A percentile compares a stretch with the other conserved stretches of the same genome.
phyloP scores from a whole-genome alignment of 2,888 invertebrate genomes.

The Platycheirus rosarum region DNA sequence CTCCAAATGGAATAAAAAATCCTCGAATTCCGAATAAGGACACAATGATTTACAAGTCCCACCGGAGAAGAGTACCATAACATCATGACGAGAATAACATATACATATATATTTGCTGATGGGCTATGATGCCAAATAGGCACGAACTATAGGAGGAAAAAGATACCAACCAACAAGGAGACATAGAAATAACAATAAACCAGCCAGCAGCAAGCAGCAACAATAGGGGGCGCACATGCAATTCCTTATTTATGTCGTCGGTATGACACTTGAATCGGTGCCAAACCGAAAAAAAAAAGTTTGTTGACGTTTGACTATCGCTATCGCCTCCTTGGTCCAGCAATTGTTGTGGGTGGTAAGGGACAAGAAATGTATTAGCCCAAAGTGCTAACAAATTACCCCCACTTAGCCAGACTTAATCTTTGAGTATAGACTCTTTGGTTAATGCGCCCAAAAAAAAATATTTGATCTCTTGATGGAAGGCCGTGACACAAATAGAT shows the following conservation, averaged over 20 bases:
- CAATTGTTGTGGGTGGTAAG: conserved; percentile 56
- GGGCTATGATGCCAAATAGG: conserved; percentile 56
- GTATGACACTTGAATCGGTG: conserved; percentile 54
- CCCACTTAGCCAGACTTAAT: conserved; percentile 47
- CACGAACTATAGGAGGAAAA: conserved; percentile 3
- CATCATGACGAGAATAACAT: conserved; percentile 34
- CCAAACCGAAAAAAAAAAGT: conserved; percentile 58
- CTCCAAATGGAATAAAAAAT: conserved; percentile 5
- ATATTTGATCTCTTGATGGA: conserved; percentile 14
- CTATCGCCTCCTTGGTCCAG: not conserved
- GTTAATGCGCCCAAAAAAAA: conserved; percentile 28
- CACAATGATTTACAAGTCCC: conserved; percentile 52
- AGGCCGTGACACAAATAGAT: conserved; percentile 2
- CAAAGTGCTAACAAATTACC: conserved; percentile 68
- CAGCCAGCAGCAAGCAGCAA: conserved; percentile 66
- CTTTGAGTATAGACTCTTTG: conserved; percentile 51
- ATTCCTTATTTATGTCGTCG: conserved; percentile 44
- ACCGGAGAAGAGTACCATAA: conserved; percentile 37
- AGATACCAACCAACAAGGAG: conserved; percentile 23
- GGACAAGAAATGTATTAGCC: conserved; percentile 47
- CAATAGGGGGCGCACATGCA: conserved; percentile 61
- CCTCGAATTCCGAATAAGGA: conserved; percentile 35
- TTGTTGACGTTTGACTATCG: conserved; percentile 69
- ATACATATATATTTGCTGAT: conserved; percentile 31
- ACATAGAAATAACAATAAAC: conserved; percentile 55